These are phyloP conservation scores for Pelodiscus sinensis DNA, from an alignment of 2,113 vertebrate genomes.

Conservation along the genomic window DNA sequence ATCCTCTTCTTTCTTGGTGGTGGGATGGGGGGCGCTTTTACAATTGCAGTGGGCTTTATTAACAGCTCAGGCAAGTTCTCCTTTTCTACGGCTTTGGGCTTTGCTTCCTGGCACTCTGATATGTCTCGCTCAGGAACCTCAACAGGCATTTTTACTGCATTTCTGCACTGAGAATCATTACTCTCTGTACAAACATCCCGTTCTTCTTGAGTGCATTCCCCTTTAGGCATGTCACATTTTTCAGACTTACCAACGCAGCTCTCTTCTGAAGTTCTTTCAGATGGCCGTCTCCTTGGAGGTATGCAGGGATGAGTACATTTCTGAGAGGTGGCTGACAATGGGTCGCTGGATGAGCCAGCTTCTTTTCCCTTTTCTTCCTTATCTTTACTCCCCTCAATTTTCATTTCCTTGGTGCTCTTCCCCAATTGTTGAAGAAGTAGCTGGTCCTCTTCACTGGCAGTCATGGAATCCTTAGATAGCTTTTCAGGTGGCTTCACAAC, in stretches of 20 bases:
- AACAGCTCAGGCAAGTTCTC: background rate
- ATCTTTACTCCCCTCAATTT: background rate
- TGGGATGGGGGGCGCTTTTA: constrained; percentile 78
- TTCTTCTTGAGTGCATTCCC: constrained; percentile 29
- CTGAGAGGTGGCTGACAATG: background rate
- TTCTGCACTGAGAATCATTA: background rate
- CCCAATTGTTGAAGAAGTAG: constrained; percentile 4
- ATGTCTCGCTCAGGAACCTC: background rate
- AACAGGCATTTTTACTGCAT: constrained; percentile 24
- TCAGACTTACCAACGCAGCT: constrained; percentile 22
- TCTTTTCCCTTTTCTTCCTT: constrained; percentile 55
- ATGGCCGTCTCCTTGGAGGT: constrained; percentile 54
- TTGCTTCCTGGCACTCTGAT: constrained; percentile 48
- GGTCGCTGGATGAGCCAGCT: constrained; percentile 14
- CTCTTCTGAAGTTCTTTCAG: constrained; percentile 12
- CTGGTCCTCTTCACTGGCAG: constrained; percentile 52
- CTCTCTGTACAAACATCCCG: background rate
- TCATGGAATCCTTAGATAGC: constrained; percentile 13
- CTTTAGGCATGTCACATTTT: background rate
- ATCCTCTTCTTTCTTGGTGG: constrained; percentile 82
- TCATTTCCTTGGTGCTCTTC: constrained; percentile 54
- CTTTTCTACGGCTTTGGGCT: constrained; percentile 1
- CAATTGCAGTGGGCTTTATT: background rate
- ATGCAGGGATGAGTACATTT: constrained; percentile 62
- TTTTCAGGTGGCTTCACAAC: constrained; percentile 44